Evolutionary conservation across 2,888 invertebrate species (phyloP), one percentile per base, ranked within the genome.

Genomic region (Polylopha cassiicola): DNA sequence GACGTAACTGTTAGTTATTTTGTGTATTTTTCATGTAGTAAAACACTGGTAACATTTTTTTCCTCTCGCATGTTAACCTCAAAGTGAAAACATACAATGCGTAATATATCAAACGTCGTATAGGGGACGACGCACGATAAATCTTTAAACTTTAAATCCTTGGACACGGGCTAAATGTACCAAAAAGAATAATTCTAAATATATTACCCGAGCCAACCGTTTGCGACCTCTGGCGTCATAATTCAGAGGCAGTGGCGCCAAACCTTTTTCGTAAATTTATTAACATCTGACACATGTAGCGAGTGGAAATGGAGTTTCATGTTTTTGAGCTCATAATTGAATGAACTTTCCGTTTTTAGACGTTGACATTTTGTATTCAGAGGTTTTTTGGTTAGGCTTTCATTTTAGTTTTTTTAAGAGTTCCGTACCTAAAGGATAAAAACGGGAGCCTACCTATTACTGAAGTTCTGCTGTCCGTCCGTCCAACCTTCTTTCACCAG

Each of bases 201-300:
- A 57, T 59, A 58, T 62, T 59, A 60, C 50, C 49, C 50, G 50
- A 38, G 47, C 56, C 55, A 58, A 56, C 58, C 54, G 59, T 55
- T 55, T 55, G 55, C 45, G 62, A 65, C 62, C 62, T 49, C 61
- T 60, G 58, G 39, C 57, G 48, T 52, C 58, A 61, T 65, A 67
- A 62, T 55, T 67, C 62, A 55, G 34, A 59, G 46, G 46, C 57
- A 58, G 58, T 39, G 58, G 55, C 50, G 58, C 49, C 47, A 47
- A 62, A 62, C 64, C 61, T 65, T 66, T 65, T 60, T 61, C 16
- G 57, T 58, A 53, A 63, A 66, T 67, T 65, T 64, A 65, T 63
- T 61, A 61, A 62, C 57, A 61, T 50, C 52, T 48, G 46, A 42
- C 41, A 30, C 36, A 13, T 32, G 9, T 21, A 15, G 8, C 31